Conservation (phyloP, 2,888 invertebrate genomes). For the Lagria hirta region DNA sequence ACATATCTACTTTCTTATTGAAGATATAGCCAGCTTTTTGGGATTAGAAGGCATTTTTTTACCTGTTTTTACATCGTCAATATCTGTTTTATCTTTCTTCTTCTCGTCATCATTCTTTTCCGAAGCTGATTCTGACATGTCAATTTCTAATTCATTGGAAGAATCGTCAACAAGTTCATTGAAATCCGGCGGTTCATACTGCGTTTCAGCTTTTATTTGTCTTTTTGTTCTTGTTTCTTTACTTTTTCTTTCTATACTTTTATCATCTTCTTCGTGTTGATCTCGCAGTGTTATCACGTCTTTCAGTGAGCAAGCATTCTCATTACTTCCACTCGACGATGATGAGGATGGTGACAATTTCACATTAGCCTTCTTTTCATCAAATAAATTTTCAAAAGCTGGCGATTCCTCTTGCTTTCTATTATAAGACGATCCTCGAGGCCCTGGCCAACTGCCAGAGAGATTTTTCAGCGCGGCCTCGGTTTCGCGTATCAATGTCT, state of each 20-base stretch:
- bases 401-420: slow-evolving; percentile 75
- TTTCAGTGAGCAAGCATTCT: slow-evolving; percentile 66
- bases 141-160: slow-evolving; percentile 76
- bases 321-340: slow-evolving; percentile 59
- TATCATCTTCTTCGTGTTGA: slow-evolving; percentile 47
- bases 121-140: slow-evolving; percentile 72
- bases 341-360: slow-evolving; percentile 68
- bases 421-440: slow-evolving; percentile 64
- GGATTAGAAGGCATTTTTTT: slow-evolving; percentile 6
- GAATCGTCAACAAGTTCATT: slow-evolving; percentile 77
- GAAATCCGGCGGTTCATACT: slow-evolving; percentile 73
- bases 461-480: slow-evolving; percentile 84
- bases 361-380: slow-evolving; percentile 71
- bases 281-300: slow-evolving; percentile 61
- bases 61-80: slow-evolving; percentile 34
- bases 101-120: slow-evolving; percentile 63
- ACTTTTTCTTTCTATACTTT: slow-evolving; percentile 40
- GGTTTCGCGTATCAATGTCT: slow-evolving; percentile 82
- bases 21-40: too few species aligned
- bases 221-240: slow-evolving; percentile 37
- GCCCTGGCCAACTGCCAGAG: slow-evolving; percentile 83
- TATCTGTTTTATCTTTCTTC: slow-evolving; percentile 59
- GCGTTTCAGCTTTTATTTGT: slow-evolving; percentile 43
- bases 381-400: slow-evolving; percentile 81
- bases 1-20: too few species aligned